Conservation (phyloP, 2,113 vertebrate genomes). For the Eulemur rufifrons region DNA sequence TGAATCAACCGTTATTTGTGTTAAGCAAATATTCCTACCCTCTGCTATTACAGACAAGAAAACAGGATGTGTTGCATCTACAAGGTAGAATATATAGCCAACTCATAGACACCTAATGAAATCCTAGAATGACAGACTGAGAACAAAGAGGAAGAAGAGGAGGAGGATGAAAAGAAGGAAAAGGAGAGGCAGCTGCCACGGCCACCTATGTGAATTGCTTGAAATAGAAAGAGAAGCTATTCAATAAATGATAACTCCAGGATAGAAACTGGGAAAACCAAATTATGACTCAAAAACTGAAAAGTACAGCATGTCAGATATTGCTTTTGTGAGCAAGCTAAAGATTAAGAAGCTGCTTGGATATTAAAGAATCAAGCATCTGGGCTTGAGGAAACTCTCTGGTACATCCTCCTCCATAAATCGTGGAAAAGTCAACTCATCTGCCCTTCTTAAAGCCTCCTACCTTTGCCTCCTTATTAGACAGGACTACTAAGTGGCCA, state of each 20-base stretch:
- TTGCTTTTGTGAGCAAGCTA: not conserved
- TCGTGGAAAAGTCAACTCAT: not conserved
- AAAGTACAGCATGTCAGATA: not conserved
- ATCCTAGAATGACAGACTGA: not conserved
- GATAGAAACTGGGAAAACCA: not conserved
- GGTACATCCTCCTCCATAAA: not conserved
- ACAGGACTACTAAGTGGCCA: not conserved
- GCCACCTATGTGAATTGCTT: not conserved
- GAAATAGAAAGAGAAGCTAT: conserved; percentile 31
- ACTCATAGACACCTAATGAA: not conserved
- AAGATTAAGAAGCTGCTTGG: not conserved
- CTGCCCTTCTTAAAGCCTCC: not conserved
- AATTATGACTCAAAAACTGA: not conserved
- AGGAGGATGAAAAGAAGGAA: not conserved
- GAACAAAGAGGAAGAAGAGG: not conserved
- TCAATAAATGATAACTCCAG: not conserved
- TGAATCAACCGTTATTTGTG: not conserved
- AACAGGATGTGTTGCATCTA: not conserved
- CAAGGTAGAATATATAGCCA: not conserved
- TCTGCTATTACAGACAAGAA: not conserved
- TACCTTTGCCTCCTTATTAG: not conserved
- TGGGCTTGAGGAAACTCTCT: not conserved
- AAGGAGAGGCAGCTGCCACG: not conserved
- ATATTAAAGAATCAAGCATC: not conserved
- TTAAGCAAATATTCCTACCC: not conserved